phyloP scores from a whole-genome alignment of 2,888 invertebrate genomes.

The Tipula unca region DNA sequence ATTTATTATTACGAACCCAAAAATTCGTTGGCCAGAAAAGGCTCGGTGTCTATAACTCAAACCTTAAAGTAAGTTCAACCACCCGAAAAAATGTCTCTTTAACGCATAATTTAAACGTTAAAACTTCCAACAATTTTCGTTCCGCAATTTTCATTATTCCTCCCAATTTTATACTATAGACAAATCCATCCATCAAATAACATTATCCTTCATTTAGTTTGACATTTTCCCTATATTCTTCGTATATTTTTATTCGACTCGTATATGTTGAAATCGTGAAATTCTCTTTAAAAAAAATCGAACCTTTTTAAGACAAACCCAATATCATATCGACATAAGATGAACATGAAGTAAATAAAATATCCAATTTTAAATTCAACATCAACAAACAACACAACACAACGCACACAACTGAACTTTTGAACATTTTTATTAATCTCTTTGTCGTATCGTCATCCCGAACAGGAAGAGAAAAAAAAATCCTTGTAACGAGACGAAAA shows the following conservation, averaged over 20 bases:
- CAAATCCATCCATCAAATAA: neutral
- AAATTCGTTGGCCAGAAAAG: too few species aligned
- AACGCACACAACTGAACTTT: conserved; percentile 1
- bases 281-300: neutral
- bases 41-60: neutral
- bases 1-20: too few species aligned
- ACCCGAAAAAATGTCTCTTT: neutral
- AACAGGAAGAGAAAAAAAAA: neutral
- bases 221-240: neutral
- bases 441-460: neutral
- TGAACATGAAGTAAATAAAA: neutral
- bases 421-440: neutral
- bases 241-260: neutral
- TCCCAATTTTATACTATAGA: neutral
- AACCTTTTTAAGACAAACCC: neutral
- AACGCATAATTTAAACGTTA: neutral
- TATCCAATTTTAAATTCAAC: conserved; percentile 14
- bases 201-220: neutral
- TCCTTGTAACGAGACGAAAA: neutral
- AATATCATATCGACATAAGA: neutral
- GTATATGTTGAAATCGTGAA: neutral
- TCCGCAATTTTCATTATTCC: neutral
- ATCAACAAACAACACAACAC: neutral
- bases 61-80: neutral
- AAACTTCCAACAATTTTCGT: neutral